Conservation (phyloP, 2,113 vertebrate genomes). For the Callocephalon fimbriatum region DNA sequence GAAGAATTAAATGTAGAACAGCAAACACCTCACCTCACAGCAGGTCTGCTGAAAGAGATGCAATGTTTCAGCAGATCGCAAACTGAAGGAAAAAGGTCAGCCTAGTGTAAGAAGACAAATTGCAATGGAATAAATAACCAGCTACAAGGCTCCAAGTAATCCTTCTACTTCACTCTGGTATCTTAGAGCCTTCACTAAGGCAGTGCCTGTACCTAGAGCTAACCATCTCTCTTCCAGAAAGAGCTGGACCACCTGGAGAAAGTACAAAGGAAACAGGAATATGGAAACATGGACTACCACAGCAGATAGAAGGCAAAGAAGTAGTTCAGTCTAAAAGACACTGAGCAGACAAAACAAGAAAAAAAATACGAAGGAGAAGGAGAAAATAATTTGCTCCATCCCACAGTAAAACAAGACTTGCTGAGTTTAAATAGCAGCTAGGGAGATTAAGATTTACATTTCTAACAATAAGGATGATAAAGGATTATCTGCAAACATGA, state of each 20-base stretch:
- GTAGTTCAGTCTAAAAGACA: neutral
- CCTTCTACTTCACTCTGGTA: neutral
- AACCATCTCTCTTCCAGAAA: neutral
- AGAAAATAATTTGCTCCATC: neutral
- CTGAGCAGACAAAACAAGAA: neutral
- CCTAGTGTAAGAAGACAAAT: neutral
- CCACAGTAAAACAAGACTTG: neutral
- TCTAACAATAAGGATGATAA: neutral
- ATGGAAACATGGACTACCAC: neutral
- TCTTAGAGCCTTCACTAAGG: neutral
- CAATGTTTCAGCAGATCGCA: neutral
- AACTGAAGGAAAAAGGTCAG: neutral
- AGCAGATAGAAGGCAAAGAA: neutral
- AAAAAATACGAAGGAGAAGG: neutral
- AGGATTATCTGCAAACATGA: neutral
- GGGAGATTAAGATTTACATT: neutral
- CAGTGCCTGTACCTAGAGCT: rapidly evolving
- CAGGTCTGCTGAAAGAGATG: neutral
- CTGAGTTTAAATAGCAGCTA: neutral
- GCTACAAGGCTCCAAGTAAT: neutral
- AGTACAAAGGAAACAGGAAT: neutral
- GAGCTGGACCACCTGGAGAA: neutral
- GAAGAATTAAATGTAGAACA: neutral
- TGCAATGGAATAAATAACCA: neutral
- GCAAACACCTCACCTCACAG: neutral